Conservation (phyloP, 1,140 invertebrate genomes). For the Bradysia coprophila region DNA sequence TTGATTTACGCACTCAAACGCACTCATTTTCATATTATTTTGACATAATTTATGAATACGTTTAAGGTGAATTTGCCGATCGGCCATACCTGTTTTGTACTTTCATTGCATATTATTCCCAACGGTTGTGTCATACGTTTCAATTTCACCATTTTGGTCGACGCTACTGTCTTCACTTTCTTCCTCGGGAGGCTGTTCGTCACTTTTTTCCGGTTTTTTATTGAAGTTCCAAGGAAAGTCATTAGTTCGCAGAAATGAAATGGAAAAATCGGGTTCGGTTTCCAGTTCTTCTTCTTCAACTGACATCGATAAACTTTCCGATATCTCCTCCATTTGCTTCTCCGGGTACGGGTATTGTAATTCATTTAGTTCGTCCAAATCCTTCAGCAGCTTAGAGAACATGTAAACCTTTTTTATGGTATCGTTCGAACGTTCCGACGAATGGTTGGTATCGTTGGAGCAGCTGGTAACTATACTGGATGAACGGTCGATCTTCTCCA, state of each 20-base stretch:
- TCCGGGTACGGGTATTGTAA: neutral
- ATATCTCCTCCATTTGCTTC: slow-evolving; percentile 2
- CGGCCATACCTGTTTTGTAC: too few relatives aligned
- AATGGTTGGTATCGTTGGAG: neutral
- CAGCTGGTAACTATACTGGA: neutral
- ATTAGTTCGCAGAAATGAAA: neutral
- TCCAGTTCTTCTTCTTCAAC: slow-evolving; percentile 6
- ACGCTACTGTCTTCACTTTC: too few relatives aligned
- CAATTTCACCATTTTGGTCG: too few relatives aligned
- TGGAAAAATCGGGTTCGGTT: slow-evolving; percentile 4
- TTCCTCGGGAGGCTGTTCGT: too few relatives aligned
- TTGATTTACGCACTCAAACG: too few relatives aligned
- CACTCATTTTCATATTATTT: too few relatives aligned
- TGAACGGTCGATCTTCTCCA: neutral
- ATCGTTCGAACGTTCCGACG: neutral
- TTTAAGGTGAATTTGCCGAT: too few relatives aligned
- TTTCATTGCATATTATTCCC: too few relatives aligned
- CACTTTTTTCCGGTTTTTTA: too few relatives aligned
- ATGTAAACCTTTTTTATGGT: neutral
- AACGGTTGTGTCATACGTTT: too few relatives aligned
- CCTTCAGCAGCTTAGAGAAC: slow-evolving; percentile 3
- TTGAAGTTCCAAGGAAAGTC: slow-evolving; percentile 3
- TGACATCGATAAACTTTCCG: neutral
- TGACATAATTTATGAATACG: too few relatives aligned
- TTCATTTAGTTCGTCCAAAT: slow-evolving; percentile 2